Evolutionary conservation across 2,888 invertebrate genomes (phyloP), one percentile per base, ranked within the genome.

Genomic region (Parasteatoda lunata): DNA sequence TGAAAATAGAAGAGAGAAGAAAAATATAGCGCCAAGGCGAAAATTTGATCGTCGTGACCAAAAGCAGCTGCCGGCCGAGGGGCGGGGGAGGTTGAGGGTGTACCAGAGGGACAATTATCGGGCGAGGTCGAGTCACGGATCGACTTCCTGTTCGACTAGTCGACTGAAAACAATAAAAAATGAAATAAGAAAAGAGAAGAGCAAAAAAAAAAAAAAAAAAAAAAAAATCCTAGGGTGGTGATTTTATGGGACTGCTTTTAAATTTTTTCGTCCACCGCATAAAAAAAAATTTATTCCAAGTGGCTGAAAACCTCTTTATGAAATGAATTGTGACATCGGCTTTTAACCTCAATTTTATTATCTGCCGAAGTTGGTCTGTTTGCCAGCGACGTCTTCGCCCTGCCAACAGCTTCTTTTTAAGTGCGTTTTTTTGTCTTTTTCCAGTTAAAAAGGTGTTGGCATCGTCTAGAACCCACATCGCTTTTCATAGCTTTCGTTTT

Each of bases 71-170:
- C 77, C 83, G 83, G 70, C 64, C 15, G 52, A 52, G 70, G 70
- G 49, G 59, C 59, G 47, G 77, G 77, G 64, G 59, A 13, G 48
- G 72, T 13, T 76, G 80, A 70, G 79, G 69, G 51, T 66, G 77
- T 49, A 51, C 45, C 45, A 69, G 77, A 45, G 52, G 75, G 69
- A 77, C 77, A 87, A 82, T 87, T 82, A 77, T 66, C 69, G 86
- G 86, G 82, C 86, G 86, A 87, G 86, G 86, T 87, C 86, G 68
- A 77, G 86, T 82, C 86, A 82, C 86, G 86, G 71, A 64, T 69
- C 73, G 77, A 87, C 86, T 87, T 87, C 86, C 86, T 87, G 86
- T 47, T 87, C 73, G 82, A 82, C 82, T 77, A 30, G 77, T 87
- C 72, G 65, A 47, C 70, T 15, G 75, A 81, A 64, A 73, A 69